phyloP scores from a whole-genome alignment of 2,113 vertebrate genomes.

The Porphyrio hochstetteri region DNA sequence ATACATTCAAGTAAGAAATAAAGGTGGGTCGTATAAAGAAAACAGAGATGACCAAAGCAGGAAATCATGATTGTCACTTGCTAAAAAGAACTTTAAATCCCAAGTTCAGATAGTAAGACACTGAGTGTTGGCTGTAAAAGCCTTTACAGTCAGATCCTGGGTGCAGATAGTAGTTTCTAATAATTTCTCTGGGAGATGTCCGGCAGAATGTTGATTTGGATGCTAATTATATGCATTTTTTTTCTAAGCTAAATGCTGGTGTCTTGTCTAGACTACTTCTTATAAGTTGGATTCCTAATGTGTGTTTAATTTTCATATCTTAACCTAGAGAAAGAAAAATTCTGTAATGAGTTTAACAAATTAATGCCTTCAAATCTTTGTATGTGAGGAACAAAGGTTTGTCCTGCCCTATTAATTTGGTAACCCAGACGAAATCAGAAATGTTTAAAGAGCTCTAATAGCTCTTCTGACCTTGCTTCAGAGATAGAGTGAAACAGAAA shows the following conservation, averaged over 20 bases:
- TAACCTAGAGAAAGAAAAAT: not conserved
- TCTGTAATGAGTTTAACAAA: not conserved
- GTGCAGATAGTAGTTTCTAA: not conserved
- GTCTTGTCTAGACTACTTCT: not conserved
- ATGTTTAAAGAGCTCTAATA: slow-evolving; percentile 52
- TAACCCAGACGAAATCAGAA: slow-evolving; percentile 55
- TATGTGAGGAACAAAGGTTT: slow-evolving; percentile 25
- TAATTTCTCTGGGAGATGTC: not conserved
- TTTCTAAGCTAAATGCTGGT: not conserved
- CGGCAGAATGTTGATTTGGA: not conserved
- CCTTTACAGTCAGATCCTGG: not conserved
- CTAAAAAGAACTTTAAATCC: not conserved
- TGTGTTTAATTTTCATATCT: not conserved
- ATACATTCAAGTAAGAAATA: not conserved
- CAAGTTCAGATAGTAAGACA: not conserved
- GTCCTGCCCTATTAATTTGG: slow-evolving; percentile 34
- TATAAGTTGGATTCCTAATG: not conserved
- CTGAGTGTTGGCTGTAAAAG: not conserved
- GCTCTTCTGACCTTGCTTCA: slow-evolving; percentile 64
- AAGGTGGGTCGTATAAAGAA: not conserved
- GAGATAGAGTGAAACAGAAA: slow-evolving; percentile 43
- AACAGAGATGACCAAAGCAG: not conserved
- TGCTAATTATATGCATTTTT: not conserved
- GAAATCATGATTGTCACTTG: not conserved
- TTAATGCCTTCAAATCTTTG: not conserved